Percentiles rank a stretch among this genome's conserved stretches.
phyloP scores from a whole-genome alignment of 2,888 invertebrate species.

The Poecilus cupreus region DNA sequence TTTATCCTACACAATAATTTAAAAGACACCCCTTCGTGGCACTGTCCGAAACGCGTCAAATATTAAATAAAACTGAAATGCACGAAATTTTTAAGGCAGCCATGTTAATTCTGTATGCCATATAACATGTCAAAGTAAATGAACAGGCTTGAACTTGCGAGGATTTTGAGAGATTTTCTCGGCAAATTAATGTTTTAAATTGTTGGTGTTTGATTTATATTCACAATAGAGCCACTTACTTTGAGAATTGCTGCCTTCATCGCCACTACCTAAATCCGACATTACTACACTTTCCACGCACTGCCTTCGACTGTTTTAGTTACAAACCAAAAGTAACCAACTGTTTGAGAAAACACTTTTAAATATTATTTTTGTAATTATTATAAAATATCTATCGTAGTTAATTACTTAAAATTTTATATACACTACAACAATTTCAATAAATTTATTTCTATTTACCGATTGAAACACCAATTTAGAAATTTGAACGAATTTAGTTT shows the following conservation, averaged over 20 bases:
- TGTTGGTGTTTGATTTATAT: not conserved
- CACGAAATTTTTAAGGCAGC: slow-evolving; percentile 40
- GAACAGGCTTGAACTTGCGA: not conserved
- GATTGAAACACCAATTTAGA: too few species aligned
- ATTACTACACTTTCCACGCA: slow-evolving; percentile 74
- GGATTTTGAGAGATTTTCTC: not conserved
- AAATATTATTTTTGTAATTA: not conserved
- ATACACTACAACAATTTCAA: not conserved
- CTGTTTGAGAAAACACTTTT: slow-evolving; percentile 29
- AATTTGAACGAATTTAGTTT: slow-evolving; percentile 1
- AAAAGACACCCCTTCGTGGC: not conserved
- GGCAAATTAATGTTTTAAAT: not conserved
- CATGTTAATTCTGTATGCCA: slow-evolving; percentile 52
- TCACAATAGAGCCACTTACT: slow-evolving; percentile 78
- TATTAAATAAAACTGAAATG: slow-evolving; percentile 16
- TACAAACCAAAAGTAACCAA: slow-evolving; percentile 68
- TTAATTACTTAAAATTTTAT: not conserved
- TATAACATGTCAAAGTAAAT: slow-evolving; percentile 53
- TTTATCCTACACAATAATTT: not conserved
- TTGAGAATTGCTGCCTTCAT: slow-evolving; percentile 87
- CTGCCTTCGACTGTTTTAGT: slow-evolving; percentile 70
- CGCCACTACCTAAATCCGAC: slow-evolving; percentile 88
- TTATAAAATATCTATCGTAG: not conserved
- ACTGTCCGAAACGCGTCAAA: not conserved
- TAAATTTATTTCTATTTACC: not conserved